These are phyloP conservation scores for Aphrophora alni DNA, from an alignment of 2,888 invertebrate genomes.

Conservation along the genomic window DNA sequence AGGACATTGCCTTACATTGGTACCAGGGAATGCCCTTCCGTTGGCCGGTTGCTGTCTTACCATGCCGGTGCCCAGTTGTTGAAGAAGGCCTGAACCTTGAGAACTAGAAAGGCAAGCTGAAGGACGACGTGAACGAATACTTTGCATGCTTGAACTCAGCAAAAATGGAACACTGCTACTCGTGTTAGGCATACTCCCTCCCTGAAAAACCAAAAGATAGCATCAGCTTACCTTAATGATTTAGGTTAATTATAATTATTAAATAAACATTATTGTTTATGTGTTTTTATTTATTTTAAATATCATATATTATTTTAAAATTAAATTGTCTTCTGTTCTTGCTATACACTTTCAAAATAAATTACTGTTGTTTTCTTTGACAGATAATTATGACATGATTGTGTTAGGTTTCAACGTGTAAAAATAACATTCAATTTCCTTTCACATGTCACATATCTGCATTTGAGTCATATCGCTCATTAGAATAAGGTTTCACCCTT, in stretches of 20 bases:
- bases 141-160: slow-evolving; percentile 79
- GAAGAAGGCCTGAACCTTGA: slow-evolving; percentile 78
- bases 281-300: background rate
- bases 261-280: background rate
- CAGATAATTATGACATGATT: too few relatives aligned
- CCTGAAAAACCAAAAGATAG: slow-evolving; percentile 64
- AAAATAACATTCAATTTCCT: too few relatives aligned
- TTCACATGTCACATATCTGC: too few relatives aligned
- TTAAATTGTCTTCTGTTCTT: too few relatives aligned
- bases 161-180: slow-evolving; percentile 88
- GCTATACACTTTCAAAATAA: too few relatives aligned
- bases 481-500: too few relatives aligned
- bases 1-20: slow-evolving; percentile 60
- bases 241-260: background rate
- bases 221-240: too few relatives aligned
- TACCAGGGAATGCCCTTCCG: slow-evolving; percentile 62
- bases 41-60: slow-evolving; percentile 77
- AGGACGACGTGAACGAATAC: slow-evolving; percentile 75
- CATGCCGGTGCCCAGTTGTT: slow-evolving; percentile 92
- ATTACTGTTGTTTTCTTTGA: too few relatives aligned
- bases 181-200: slow-evolving; percentile 89
- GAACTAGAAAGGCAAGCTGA: slow-evolving; percentile 75
- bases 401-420: too few relatives aligned
- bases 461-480: too few relatives aligned
- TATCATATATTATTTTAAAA: background rate